Evolutionary conservation across 2,888 invertebrate species (phyloP).

Genomic region (Caenorhabditis angaria): DNA sequence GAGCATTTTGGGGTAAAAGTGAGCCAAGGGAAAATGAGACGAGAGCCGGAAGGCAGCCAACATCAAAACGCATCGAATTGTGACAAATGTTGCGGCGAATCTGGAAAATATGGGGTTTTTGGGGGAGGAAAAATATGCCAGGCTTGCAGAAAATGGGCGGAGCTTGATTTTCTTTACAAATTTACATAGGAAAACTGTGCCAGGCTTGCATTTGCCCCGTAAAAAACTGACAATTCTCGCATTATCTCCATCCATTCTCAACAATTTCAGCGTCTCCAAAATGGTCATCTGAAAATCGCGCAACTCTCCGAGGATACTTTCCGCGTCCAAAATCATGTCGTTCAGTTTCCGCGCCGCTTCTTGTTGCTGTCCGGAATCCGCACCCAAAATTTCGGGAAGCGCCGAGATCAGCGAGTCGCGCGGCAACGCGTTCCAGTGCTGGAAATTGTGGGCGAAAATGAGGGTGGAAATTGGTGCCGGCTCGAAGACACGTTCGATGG

Average conservation of each 20-base stretch:
- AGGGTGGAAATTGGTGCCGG: constrained; percentile 21
- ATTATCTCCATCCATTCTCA: constrained; percentile 20
- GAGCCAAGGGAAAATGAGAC: constrained; percentile 18
- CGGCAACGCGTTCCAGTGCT: constrained; percentile 18
- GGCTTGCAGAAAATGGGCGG: too few species aligned
- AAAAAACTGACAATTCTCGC: not conserved
- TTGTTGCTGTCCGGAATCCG: constrained; percentile 25
- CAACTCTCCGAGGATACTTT: constrained; percentile 8
- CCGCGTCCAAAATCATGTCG: constrained; percentile 14
- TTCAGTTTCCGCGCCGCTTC: constrained; percentile 13
- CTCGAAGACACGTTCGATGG: constrained; percentile 26
- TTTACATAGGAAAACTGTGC: not conserved
- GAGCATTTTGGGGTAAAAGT: not conserved
- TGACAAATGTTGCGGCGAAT: constrained; percentile 19
- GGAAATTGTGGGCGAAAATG: constrained; percentile 22
- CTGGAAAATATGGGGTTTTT: not conserved
- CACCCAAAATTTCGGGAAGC: constrained; percentile 16
- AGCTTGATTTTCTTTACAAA: too few species aligned
- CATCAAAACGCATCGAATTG: constrained; percentile 16
- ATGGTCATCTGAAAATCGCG: constrained; percentile 17
- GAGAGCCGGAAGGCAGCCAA: constrained; percentile 15
- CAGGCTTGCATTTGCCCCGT: not conserved
- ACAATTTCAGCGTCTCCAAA: constrained; percentile 25
- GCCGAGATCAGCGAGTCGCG: constrained; percentile 12
- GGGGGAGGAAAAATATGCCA: too few species aligned